These are phyloP conservation scores for Charadrius vociferus DNA, from an alignment of 2,113 vertebrate species.

Conservation along the genomic window DNA sequence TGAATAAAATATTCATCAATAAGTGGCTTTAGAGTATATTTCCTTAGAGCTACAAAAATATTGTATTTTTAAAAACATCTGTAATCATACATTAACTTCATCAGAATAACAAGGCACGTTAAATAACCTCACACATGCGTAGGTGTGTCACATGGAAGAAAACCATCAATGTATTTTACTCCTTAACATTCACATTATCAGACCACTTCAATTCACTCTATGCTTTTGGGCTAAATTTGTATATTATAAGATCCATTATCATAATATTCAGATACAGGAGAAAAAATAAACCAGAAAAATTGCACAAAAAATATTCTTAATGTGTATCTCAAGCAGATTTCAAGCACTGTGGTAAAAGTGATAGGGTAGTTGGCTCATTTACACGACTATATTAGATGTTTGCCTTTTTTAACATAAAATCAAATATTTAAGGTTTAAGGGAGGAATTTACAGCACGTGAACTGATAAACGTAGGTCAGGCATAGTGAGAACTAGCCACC, in stretches of 20 bases:
- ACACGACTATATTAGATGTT: background rate
- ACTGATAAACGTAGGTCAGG: slow-evolving; percentile 3
- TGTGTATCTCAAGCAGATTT: background rate
- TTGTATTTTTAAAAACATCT: background rate
- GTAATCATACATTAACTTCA: background rate
- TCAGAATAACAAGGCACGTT: background rate
- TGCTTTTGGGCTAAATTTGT: background rate
- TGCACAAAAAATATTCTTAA: background rate
- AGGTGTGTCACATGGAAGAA: background rate
- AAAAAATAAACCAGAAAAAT: background rate
- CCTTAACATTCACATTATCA: background rate
- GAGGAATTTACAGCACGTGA: background rate
- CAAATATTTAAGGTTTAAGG: background rate
- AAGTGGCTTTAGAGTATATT: background rate
- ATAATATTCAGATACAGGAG: background rate
- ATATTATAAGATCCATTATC: background rate
- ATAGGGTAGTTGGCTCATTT: background rate
- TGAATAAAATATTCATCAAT: background rate
- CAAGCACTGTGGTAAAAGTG: fast-evolving
- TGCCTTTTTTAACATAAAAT: background rate
- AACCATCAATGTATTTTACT: background rate
- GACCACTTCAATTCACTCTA: background rate
- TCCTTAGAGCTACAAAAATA: background rate
- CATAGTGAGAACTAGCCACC: slow-evolving; percentile 10
- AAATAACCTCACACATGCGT: background rate